phyloP scores from a whole-genome alignment of 2,797 vertebrate genomes.

The Arctocebus calabarensis region DNA sequence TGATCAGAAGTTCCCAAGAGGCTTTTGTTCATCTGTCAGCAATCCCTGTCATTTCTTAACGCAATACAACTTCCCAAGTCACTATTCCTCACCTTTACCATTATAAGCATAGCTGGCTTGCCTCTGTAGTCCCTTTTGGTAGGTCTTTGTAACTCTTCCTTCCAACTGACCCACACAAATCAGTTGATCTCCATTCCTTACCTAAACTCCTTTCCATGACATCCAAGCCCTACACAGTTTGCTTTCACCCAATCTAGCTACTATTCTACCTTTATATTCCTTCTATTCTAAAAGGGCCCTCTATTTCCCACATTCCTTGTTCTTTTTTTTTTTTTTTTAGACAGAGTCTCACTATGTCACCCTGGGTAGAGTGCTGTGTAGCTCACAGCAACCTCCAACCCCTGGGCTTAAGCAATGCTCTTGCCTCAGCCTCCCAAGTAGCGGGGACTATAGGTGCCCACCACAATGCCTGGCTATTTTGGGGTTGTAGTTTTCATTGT shows the following conservation, averaged over 20 bases:
- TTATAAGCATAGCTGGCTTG: not conserved
- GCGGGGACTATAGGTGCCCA: too few relatives aligned
- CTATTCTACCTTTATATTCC: not conserved
- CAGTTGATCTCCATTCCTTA: not conserved
- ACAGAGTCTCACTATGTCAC: too few relatives aligned
- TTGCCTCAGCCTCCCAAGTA: too few relatives aligned
- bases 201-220: not conserved
- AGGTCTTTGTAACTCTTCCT: conserved; percentile 31
- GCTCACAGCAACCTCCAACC: too few relatives aligned
- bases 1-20: not conserved
- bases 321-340: not conserved
- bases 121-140: not conserved
- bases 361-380: too few relatives aligned
- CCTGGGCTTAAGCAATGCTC: too few relatives aligned
- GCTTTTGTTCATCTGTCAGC: conserved; percentile 9
- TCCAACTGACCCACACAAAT: not conserved
- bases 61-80: conserved; percentile 13
- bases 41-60: not conserved
- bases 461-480: too few relatives aligned
- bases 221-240: not conserved
- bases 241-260: not conserved
- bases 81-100: conserved; percentile 1
- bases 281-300: not conserved
- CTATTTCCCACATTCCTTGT: not conserved
- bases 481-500: too few relatives aligned